Base-by-base conservation (phyloP, 2,888 invertebrate species). In the Synanthedon tipuliformis region DNA sequence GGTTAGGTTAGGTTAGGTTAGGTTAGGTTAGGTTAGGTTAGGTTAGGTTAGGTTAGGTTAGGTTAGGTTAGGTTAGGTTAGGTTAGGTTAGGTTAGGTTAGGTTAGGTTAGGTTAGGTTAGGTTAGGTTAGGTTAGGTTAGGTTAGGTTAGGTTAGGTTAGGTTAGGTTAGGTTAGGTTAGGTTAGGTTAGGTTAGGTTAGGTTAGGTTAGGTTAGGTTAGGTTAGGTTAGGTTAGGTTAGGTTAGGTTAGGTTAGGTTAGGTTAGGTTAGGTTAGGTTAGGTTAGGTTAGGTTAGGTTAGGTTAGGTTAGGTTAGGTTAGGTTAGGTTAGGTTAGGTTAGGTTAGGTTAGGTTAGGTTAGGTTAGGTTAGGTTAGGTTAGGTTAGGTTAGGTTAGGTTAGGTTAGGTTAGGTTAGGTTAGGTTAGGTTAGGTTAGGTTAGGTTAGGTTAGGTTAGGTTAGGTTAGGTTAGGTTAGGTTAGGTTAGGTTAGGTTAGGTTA, bases 401-500 rank as follows among this genome's bases (percentile, higher is more conserved):
- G 53, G 55, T 55, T 53, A 48, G 52, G 55, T 53, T 52, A 54
- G 53, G 54, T 56, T 54, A 54, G 53, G 53, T 56, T 56, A 51
- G 54, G 56, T 54, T 54, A 54, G 54, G 54, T 54, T 54, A 51
- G 54, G 54, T 53, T 54, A 54, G 55, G 53, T 54, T 54, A 51
- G 52, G 53, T 54, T 54, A 53, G 56, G 54, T 54, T 56, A 53
- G 53, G 58, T 55, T 56, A 56, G 58, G 56, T 55, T 55, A 56
- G 56, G 58, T 55, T 56, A 56, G 56, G 58, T 55, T 56, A 56
- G 58, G 58, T 56, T 56, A 58, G 58, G 58, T 56, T 56, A 58
- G 58, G 56, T 55, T 55, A 55, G 55, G 56, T 55, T 56, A 58
- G 58, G 59, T 56, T 56, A 59, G 59, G 59, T 56, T 56, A 59